Evolutionary conservation across 1,140 invertebrate genomes (phyloP).

Genomic region (Antheraea mylitta): DNA sequence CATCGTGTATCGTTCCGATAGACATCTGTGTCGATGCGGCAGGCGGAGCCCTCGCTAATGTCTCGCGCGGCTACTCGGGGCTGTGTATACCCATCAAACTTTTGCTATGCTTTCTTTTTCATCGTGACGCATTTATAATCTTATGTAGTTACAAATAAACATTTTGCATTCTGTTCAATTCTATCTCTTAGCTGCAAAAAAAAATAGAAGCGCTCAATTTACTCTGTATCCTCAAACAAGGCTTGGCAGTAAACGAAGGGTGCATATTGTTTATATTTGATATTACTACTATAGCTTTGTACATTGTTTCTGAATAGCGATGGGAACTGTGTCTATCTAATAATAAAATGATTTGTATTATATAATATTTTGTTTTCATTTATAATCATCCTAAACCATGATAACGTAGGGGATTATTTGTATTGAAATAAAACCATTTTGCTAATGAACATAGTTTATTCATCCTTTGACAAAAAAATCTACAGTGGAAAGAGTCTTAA

Average conservation of each 20-base stretch:
- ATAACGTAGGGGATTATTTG: background rate
- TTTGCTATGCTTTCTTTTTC: conserved; percentile 72
- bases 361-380: conserved; percentile 31
- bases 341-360: conserved; percentile 81
- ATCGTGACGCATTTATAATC: conserved; percentile 68
- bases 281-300: conserved; percentile 81
- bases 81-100: conserved; percentile 36
- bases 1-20: conserved; percentile 65
- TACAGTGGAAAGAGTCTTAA: conserved; percentile 75
- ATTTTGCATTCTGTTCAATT: conserved; percentile 74
- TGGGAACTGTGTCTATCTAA: conserved; percentile 80
- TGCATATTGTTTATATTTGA: conserved; percentile 80
- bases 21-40: conserved; percentile 13
- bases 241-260: conserved; percentile 78
- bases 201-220: conserved; percentile 77
- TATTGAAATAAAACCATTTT: conserved; percentile 22
- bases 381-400: background rate
- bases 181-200: conserved; percentile 65
- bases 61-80: conserved; percentile 9
- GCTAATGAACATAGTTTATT: conserved; percentile 77
- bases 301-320: conserved; percentile 80
- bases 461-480: conserved; percentile 76
- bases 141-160: conserved; percentile 73
- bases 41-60: conserved; percentile 14
- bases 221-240: conserved; percentile 75